A percentile compares a stretch with the other conserved stretches of the same genome.
phyloP scores from a whole-genome alignment of 2,113 vertebrate genomes.

The Burhinus bistriatus region DNA sequence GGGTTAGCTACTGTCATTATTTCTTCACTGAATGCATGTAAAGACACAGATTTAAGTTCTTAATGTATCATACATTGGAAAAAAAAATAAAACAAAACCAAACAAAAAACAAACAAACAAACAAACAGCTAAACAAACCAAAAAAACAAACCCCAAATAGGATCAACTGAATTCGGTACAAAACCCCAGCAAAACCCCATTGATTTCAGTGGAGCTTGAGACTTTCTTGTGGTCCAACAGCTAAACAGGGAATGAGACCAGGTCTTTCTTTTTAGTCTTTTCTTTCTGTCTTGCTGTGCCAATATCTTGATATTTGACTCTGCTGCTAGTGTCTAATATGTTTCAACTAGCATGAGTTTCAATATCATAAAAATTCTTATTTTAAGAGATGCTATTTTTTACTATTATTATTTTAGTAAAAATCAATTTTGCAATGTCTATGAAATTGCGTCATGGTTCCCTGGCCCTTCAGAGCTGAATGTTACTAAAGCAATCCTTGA shows the following conservation, averaged over 20 bases:
- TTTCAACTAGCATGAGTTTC: background rate
- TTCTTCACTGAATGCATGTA: background rate
- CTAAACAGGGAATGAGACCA: background rate
- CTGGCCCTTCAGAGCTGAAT: background rate
- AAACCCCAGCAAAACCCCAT: background rate
- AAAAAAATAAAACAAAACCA: too few species aligned
- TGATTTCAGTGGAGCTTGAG: background rate
- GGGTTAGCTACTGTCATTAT: background rate
- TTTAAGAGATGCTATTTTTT: background rate
- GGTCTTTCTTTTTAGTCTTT: background rate
- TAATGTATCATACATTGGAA: background rate
- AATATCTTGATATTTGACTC: background rate
- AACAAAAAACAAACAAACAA: background rate
- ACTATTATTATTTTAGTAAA: background rate
- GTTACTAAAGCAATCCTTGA: background rate
- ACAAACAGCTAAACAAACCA: background rate
- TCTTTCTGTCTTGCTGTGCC: background rate
- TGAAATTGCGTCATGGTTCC: background rate
- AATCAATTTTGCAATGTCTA: background rate
- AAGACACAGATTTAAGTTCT: background rate
- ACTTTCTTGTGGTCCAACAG: background rate
- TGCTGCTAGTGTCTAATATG: background rate
- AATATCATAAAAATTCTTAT: background rate
- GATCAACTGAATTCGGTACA: background rate
- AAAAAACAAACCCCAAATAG: background rate